Evolutionary conservation across 2,797 vertebrate species (phyloP), one percentile per base, ranked within the genome.

Genomic region (Macroramphosus scolopax): DNA sequence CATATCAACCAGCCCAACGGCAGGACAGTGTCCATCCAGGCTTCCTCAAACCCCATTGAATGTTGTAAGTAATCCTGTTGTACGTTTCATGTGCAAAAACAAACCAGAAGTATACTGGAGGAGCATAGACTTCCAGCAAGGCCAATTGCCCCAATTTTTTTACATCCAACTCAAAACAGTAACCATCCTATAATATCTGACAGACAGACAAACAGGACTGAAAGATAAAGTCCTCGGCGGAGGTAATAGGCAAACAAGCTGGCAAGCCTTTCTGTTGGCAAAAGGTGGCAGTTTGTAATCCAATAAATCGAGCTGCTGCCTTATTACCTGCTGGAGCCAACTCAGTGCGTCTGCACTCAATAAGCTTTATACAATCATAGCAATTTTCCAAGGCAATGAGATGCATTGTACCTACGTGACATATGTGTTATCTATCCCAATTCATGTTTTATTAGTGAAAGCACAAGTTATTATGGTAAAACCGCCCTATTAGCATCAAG

Each of bases 1-100:
- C 95, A 97, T 68, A 91, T 98, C 85, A 94, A 92, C 1, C 95
- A 98, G 75, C 87, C 95, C 85, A 92, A 87, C 0, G 95, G 94
- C 79, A 91, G 95, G 73, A 95, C 92, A 0, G 68, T 98, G 55
- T 98, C 96, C 17, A 84, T 98, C 10, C 96, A 98, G 83, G 89
- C 82, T 0, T 71, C 94, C 3, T 98, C 96, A 2, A 98, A 97
- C 80, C 93, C 95, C 47, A 97, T 98, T 0, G 96, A 98, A 72
- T 98, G 96, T 82, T 98, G 96, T 98, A 81, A 97, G 96, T 95
- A 22, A 6, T 22, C 3, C 20, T 22, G 20, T 22, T 3, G 6
- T 22, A 22, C 20, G 6, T 22, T 6, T 3, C n/a, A n/a, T n/a
- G n/a, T n/a, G n/a, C 20, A 3, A 3, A 22, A 3, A 22, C 20